Conservation (phyloP, 2,113 vertebrate genomes). For the Deroptyus accipitrinus region DNA sequence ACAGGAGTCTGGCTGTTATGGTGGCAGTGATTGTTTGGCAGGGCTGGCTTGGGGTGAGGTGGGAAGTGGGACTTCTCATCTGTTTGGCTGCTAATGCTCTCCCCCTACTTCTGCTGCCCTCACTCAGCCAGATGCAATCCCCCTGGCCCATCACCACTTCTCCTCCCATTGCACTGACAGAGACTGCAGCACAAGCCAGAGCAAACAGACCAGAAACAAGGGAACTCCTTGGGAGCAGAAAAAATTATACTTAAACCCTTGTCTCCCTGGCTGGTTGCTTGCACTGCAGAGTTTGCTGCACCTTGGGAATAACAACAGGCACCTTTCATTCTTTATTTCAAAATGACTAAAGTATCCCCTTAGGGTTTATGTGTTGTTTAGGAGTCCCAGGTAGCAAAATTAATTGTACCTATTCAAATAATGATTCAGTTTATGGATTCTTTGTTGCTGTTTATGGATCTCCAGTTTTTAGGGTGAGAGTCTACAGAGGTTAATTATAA, state of each 20-base stretch:
- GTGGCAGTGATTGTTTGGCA: neutral
- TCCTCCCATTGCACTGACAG: neutral
- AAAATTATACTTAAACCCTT: neutral
- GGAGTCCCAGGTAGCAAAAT: neutral
- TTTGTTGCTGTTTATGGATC: neutral
- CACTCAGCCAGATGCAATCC: neutral
- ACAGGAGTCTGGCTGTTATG: neutral
- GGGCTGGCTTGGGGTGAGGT: neutral
- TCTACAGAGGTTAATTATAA: neutral
- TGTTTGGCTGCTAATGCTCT: neutral
- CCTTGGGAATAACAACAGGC: neutral
- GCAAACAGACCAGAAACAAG: neutral
- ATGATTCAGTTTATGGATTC: neutral
- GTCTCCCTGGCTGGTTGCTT: fast-evolving
- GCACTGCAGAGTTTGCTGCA: neutral
- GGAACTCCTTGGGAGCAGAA: neutral
- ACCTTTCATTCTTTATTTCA: neutral
- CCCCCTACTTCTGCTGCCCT: neutral
- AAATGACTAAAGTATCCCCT: neutral
- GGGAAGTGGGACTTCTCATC: neutral
- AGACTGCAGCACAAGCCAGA: neutral
- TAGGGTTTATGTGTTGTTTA: neutral
- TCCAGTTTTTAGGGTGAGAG: neutral
- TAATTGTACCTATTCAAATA: neutral
- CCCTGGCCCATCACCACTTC: neutral